Evolutionary conservation across 2,888 invertebrate species (phyloP), one percentile per base, ranked within the genome.

Genomic region (Drosophila borealis): DNA sequence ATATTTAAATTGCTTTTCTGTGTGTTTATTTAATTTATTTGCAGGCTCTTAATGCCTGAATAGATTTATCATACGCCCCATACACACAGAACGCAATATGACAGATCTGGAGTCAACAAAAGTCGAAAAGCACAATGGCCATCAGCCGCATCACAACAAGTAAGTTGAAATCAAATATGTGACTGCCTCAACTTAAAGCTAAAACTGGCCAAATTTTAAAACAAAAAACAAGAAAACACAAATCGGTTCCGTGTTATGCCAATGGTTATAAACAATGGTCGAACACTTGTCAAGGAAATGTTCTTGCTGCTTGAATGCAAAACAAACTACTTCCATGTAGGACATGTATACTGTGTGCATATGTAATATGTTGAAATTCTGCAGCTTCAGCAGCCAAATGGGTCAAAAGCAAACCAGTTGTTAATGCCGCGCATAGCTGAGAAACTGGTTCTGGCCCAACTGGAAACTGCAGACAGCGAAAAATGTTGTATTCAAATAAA

Each of bases 61-160:
- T 68, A 62, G 54, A 59, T 59, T 59, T 44, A 44, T 46, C 45
- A 46, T 42, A 54, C 63, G 56, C 42, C 45, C 33, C 53, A n/a
- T 36, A 56, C 42, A 17, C 19, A 37, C 14, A 48, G 39, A 9
- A 50, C 37, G 51, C 66, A 83, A 66, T 54, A 89, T 88, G 88
- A 87, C 87, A 9, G 83, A 83, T 55, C 34, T 76, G 81, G 87
- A 89, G 63, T 70, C 78, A 29, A 42, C 68, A 21, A 90, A 88
- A 63, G 83, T 79, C 57, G 91, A 86, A 51, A 91, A 91, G 67
- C 82, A 88, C 56, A 88, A 83, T 70, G 83, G 84, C 37, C 86
- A 84, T 48, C 90, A 91, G 55, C 33, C 55, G 14, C 81, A 81
- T 50, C 76, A 80, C 42, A 73, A 78, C 61, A 81, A 79, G 85